Evolutionary conservation across 2,797 vertebrate genomes (phyloP).

Genomic region (Malurus leucopterus): DNA sequence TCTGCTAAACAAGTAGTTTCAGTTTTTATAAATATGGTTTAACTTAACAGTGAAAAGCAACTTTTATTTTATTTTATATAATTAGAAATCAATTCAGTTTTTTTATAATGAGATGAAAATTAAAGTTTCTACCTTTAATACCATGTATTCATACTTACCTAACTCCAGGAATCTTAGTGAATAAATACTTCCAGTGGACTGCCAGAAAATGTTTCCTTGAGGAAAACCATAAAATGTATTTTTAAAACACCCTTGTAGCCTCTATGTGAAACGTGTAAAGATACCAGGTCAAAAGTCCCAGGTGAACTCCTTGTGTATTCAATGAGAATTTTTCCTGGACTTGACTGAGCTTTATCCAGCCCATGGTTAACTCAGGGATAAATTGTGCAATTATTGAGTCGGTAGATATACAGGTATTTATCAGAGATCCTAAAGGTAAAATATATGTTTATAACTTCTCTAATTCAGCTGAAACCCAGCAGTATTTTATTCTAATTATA

Average conservation of each 20-base stretch:
- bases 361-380: background rate
- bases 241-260: constrained; percentile 72
- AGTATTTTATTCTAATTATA: background rate
- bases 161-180: constrained; percentile 74
- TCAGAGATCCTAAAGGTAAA: background rate
- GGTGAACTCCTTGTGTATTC: background rate
- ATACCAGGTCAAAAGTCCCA: background rate
- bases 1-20: background rate
- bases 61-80: constrained; percentile 24
- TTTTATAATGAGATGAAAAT: constrained; percentile 85
- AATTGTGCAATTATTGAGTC: background rate
- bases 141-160: constrained; percentile 77
- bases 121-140: constrained; percentile 82
- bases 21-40: background rate
- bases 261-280: constrained; percentile 71
- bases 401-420: background rate
- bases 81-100: constrained; percentile 73
- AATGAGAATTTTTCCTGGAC: background rate
- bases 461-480: background rate
- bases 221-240: constrained; percentile 77
- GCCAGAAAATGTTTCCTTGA: constrained; percentile 76
- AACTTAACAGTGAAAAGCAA: background rate
- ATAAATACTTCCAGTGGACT: constrained; percentile 81
- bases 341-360: background rate
- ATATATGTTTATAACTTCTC: background rate